phyloP scores from a whole-genome alignment of 2,113 vertebrate species.

The Beaufortia kweichowensis region DNA sequence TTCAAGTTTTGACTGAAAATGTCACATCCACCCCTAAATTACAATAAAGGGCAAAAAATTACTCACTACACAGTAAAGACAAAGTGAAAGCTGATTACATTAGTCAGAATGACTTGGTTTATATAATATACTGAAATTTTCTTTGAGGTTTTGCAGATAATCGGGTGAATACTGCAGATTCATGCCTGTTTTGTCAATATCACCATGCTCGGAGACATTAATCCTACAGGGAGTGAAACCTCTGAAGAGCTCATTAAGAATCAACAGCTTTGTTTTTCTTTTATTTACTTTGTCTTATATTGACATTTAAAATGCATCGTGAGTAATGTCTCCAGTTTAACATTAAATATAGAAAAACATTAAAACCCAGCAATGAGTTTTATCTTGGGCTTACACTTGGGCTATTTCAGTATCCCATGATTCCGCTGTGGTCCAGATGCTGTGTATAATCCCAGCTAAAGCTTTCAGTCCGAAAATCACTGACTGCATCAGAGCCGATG shows the following conservation, averaged over 20 bases:
- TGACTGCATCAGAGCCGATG: slow-evolving; percentile 22
- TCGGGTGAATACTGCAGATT: slow-evolving; percentile 29
- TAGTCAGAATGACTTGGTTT: too few species aligned
- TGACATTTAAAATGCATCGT: background rate
- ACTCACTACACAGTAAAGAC: too few species aligned
- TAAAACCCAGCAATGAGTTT: background rate
- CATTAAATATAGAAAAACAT: background rate
- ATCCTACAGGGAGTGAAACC: slow-evolving; percentile 29
- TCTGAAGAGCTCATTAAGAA: slow-evolving; percentile 32
- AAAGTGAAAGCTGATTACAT: too few species aligned
- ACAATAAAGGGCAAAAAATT: too few species aligned
- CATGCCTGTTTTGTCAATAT: background rate
- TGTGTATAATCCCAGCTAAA: slow-evolving; percentile 60
- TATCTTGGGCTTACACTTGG: slow-evolving; percentile 15
- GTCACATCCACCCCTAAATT: too few species aligned
- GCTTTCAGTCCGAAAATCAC: slow-evolving; percentile 41
- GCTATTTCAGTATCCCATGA: slow-evolving; percentile 14
- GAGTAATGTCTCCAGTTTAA: background rate
- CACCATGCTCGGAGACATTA: slow-evolving; percentile 33
- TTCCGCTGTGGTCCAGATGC: slow-evolving; percentile 52
- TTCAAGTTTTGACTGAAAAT: too few species aligned
- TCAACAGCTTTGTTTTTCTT: background rate
- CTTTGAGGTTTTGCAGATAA: background rate
- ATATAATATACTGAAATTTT: too few species aligned
- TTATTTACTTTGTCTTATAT: background rate